Base-by-base conservation (phyloP, 2,797 vertebrate genomes). In the Setipinna tenuifilis region DNA sequence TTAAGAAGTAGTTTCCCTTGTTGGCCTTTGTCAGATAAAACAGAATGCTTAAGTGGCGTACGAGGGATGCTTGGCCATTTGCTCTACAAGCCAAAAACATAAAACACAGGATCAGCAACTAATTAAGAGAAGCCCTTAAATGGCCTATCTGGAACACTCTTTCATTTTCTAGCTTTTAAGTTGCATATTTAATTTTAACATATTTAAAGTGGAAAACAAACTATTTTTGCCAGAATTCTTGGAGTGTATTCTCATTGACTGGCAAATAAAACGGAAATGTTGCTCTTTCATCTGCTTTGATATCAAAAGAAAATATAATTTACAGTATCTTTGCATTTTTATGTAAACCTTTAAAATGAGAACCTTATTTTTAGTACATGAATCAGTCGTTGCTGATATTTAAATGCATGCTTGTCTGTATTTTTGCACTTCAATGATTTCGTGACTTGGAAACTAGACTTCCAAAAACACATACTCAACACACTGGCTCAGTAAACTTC, bases 11-110 rank as follows among this genome's bases (percentile, higher is more conserved):
- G 86, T 89, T 91, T 91, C 90, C 87, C 75, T 88, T 88, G 85
- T 83, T 87, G 41, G 87, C 90, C 88, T 89, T 92, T 89, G 89
- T 83, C 84, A 94, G 93, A 94, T 95, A 86, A 95, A 94, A 95
- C 90, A 83, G 93, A 93, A 92, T 95, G 91, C 91, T 91, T 91
- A 92, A 94, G 91, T 90, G 59, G 86, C 86, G 87, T 11, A 23
- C 78, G 81, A 88, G 87, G 82, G 87, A 91, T 94, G 91, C 83
- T 84, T 75, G 85, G 71, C 87, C 87, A 88, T 92, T 93, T 91
- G 91, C 84, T 91, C 91, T 90, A 93, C 89, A 92, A 91, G 90
- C 89, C 84, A 92, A 87, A 88, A 90, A 88, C 89, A 92, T 68
- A 88, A 90, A 91, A 85, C 85, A 89, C 58, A 12, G 46, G 82